Conservation (phyloP, 1,140 invertebrate species). For the Drosophila serrata region DNA sequence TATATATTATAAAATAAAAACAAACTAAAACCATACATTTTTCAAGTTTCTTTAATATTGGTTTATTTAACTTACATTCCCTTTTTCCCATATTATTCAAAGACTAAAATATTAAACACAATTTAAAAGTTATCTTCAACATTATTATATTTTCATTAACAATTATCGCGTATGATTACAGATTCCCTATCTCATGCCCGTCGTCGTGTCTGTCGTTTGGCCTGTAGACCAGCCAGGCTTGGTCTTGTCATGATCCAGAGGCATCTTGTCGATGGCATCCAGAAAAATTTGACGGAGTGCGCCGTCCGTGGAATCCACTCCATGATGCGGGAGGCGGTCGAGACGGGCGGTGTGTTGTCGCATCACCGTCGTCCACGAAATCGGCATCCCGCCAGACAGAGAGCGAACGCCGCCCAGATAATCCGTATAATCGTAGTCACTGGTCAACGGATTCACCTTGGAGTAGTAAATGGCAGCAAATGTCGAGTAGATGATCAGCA, state of each 20-base stretch:
- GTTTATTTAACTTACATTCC: neutral
- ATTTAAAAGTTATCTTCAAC: conserved; percentile 16
- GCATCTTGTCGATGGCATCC: conserved; percentile 83
- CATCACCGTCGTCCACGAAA: conserved; percentile 74
- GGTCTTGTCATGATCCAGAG: conserved; percentile 58
- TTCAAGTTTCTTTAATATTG: neutral
- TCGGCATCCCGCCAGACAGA: conserved; percentile 86
- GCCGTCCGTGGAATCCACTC: conserved; percentile 71
- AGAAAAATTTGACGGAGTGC: conserved; percentile 78
- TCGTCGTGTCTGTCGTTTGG: conserved; percentile 17
- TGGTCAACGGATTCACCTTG: conserved; percentile 92
- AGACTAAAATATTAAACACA: neutral
- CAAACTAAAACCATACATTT: neutral
- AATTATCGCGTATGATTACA: conserved; percentile 26
- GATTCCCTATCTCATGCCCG: conserved; percentile 41
- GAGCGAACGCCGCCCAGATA: conserved; percentile 87
- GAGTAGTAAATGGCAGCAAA: conserved; percentile 94
- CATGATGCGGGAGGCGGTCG: conserved; percentile 48
- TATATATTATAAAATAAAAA: no score
- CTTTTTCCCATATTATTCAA: neutral
- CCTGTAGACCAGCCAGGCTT: conserved; percentile 55
- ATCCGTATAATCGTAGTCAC: conserved; percentile 91
- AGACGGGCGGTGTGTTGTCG: conserved; percentile 13
- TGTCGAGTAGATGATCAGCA: conserved; percentile 92
- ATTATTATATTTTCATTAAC: conserved; percentile 56